Evolutionary conservation across 2,888 invertebrate species (phyloP).

Genomic region (Craniophora ligustri): DNA sequence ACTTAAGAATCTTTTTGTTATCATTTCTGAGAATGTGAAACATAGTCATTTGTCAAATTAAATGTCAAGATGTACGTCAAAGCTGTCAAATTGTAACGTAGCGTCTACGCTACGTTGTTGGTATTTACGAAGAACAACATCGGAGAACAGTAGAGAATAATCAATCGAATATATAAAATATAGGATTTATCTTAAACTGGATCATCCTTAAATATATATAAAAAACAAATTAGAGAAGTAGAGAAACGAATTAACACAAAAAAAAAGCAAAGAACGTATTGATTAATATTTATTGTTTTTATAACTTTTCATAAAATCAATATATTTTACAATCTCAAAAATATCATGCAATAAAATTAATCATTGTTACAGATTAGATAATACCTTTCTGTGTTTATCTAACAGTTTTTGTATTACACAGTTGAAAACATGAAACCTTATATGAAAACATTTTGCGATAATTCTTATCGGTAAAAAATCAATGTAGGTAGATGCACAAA

Average conservation of each 20-base stretch:
- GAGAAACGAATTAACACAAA: too few relatives aligned
- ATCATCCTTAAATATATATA: too few relatives aligned
- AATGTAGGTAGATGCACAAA: neutral
- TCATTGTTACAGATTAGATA: constrained; percentile 31
- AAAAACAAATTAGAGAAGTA: too few relatives aligned
- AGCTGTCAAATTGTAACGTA: constrained; percentile 13
- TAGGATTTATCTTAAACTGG: too few relatives aligned
- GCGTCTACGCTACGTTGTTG: constrained; percentile 2
- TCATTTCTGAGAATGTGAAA: neutral
- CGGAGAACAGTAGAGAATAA: too few relatives aligned
- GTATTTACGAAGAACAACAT: constrained; percentile 10
- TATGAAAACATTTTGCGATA: constrained; percentile 20
- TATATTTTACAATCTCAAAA: too few relatives aligned
- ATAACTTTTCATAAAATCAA: too few relatives aligned
- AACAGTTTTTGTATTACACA: neutral
- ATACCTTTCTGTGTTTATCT: neutral
- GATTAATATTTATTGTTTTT: too few relatives aligned
- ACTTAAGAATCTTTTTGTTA: constrained; percentile 12
- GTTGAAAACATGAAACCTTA: neutral
- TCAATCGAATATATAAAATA: too few relatives aligned
- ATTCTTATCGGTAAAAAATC: constrained; percentile 15
- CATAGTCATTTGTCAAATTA: too few relatives aligned
- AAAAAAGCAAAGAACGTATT: too few relatives aligned
- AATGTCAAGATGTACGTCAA: neutral
- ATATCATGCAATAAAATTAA: neutral